phyloP scores from a whole-genome alignment of 1,140 invertebrate genomes.

The Pararge aegeria region DNA sequence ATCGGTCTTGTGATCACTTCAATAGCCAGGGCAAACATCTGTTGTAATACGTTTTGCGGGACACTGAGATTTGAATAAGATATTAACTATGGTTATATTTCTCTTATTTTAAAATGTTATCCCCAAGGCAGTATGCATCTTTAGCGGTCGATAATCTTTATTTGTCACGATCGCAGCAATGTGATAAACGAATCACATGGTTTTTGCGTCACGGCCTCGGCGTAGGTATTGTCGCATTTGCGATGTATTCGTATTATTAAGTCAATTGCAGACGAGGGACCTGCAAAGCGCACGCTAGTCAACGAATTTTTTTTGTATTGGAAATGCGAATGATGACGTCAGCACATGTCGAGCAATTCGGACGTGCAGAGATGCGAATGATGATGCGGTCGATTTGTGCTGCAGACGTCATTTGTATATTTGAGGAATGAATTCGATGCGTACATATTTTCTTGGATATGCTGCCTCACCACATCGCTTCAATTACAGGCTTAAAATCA shows the following conservation, averaged over 20 bases:
- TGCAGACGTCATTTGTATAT: no score
- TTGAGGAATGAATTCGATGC: no score
- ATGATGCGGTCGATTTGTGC: no score
- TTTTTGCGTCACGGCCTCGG: slow-evolving; percentile 40
- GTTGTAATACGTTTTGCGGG: slow-evolving; percentile 12
- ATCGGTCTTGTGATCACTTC: slow-evolving; percentile 13
- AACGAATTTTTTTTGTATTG: no score
- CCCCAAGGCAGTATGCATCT: slow-evolving; percentile 42
- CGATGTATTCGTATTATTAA: slow-evolving; percentile 21
- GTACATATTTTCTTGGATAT: no score
- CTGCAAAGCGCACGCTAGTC: no score
- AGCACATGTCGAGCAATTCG: no score
- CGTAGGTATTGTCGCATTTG: slow-evolving; percentile 30
- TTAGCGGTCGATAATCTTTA: slow-evolving; percentile 50
- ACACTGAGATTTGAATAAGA: slow-evolving; percentile 23
- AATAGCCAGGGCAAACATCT: slow-evolving; percentile 8
- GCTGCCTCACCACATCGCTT: no score
- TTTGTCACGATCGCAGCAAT: slow-evolving; percentile 55
- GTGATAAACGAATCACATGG: slow-evolving; percentile 66
- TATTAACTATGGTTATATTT: slow-evolving; percentile 35
- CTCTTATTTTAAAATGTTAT: slow-evolving; percentile 38
- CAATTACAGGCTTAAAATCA: no score
- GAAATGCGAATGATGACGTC: no score
- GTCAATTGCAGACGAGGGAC: no score
- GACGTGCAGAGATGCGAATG: no score